phyloP scores from a whole-genome alignment of 2,888 invertebrate genomes.

The Nesidiocoris tenuis region DNA sequence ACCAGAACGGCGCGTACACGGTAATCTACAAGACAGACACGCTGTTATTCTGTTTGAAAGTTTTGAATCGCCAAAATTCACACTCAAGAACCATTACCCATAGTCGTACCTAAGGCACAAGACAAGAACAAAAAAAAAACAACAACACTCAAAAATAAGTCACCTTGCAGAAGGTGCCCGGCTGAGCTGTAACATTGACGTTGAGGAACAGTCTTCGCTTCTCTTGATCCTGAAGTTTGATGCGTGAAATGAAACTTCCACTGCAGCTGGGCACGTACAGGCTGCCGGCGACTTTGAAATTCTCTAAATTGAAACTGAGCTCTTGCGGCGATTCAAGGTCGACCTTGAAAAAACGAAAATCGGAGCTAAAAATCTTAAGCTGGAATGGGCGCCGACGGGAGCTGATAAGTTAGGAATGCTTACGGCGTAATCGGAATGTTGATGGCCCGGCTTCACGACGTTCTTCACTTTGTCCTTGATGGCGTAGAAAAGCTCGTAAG shows the following conservation, averaged over 20 bases:
- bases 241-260: constrained; percentile 62
- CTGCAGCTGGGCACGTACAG: constrained; percentile 56
- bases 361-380: too few species aligned
- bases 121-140: too few species aligned
- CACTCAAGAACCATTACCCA: too few species aligned
- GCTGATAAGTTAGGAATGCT: too few species aligned
- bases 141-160: too few species aligned
- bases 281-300: constrained; percentile 72
- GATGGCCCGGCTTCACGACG: constrained; percentile 50
- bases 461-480: constrained; percentile 57
- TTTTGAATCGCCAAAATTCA: neutral
- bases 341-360: constrained; percentile 54
- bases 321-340: constrained; percentile 72
- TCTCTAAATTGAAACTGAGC: constrained; percentile 76
- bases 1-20: constrained; percentile 56
- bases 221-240: constrained; percentile 73
- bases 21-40: constrained; percentile 47
- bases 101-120: too few species aligned
- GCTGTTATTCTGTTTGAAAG: neutral
- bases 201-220: constrained; percentile 74
- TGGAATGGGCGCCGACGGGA: too few species aligned
- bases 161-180: constrained; percentile 66
- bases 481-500: constrained; percentile 69
- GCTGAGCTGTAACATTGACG: constrained; percentile 63
- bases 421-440: constrained; percentile 50